These are phyloP conservation scores for Zaprionus bogoriensis DNA, from an alignment of 2,888 invertebrate species.

Conservation along the genomic window DNA sequence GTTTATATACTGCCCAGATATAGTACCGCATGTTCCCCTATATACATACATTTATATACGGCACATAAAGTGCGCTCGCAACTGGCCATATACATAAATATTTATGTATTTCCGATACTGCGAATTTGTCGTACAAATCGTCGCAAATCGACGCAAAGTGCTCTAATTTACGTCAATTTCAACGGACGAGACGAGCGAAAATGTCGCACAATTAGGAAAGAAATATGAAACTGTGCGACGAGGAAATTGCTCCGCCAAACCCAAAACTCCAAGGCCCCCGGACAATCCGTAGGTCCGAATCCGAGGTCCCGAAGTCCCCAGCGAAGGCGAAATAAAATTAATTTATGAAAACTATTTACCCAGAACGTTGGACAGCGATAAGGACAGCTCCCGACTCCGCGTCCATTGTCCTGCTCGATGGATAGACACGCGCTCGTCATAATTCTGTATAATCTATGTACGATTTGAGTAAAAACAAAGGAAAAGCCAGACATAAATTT, in stretches of 20 bases:
- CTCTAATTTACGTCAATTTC: conserved; percentile 75
- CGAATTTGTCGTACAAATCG: conserved; percentile 57
- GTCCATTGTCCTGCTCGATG: conserved; percentile 71
- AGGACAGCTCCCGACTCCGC: conserved; percentile 14
- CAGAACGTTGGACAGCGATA: conserved; percentile 57
- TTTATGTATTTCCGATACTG: conserved; percentile 66
- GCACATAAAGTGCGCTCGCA: conserved; percentile 38
- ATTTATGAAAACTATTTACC: conserved; percentile 78
- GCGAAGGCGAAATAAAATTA: conserved; percentile 75
- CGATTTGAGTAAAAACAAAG: conserved; percentile 79
- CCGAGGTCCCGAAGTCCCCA: conserved; percentile 61
- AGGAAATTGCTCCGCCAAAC: conserved; percentile 40
- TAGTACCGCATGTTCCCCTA: no score
- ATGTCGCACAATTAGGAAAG: conserved; percentile 70
- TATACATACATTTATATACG: conserved; percentile 1
- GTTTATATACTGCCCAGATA: background rate
- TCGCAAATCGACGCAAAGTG: conserved; percentile 73
- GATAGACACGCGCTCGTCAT: conserved; percentile 78
- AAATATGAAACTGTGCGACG: conserved; percentile 62
- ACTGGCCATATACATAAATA: conserved; percentile 61
- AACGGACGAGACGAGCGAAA: conserved; percentile 47
- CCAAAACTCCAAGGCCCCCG: conserved; percentile 9
- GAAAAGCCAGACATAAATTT: conserved; percentile 74
- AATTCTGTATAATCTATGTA: conserved; percentile 79
- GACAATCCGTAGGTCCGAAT: conserved; percentile 6